Percentiles rank a stretch among this genome's conserved stretches.
Evolutionary conservation across 2,888 invertebrate species (phyloP).

Genomic region (Xestoiulus laeticollis): DNA sequence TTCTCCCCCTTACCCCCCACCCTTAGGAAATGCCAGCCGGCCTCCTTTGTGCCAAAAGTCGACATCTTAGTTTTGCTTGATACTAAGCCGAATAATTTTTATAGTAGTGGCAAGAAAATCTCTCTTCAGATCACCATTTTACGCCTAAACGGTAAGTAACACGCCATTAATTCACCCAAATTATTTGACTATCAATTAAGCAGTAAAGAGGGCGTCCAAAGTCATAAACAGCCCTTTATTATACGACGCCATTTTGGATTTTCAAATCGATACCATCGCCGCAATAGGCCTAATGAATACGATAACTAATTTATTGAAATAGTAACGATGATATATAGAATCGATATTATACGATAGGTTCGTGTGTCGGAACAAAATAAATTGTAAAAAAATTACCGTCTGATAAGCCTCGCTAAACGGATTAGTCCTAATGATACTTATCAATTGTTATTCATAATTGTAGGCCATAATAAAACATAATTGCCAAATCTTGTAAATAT

Average conservation of each 20-base stretch:
- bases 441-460: conserved; percentile 16
- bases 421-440: not conserved
- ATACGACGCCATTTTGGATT: not conserved
- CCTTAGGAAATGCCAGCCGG: conserved; percentile 29
- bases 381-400: not conserved
- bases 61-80: conserved; percentile 13
- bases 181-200: conserved; percentile 13
- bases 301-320: not conserved
- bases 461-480: not conserved
- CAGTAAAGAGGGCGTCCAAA: not conserved
- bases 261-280: not conserved
- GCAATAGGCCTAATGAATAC: not conserved
- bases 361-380: not conserved
- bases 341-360: not conserved
- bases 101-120: not conserved
- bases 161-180: not conserved
- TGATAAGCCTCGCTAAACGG: not conserved
- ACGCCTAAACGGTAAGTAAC: conserved; percentile 21
- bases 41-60: not conserved
- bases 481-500: not conserved
- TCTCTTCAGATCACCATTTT: not conserved
- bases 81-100: conserved; percentile 5
- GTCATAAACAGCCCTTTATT: not conserved
- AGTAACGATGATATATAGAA: not conserved
- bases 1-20: not conserved